phyloP scores from a whole-genome alignment of 2,888 invertebrate species.

The Rhopalosiphum nymphaeae region DNA sequence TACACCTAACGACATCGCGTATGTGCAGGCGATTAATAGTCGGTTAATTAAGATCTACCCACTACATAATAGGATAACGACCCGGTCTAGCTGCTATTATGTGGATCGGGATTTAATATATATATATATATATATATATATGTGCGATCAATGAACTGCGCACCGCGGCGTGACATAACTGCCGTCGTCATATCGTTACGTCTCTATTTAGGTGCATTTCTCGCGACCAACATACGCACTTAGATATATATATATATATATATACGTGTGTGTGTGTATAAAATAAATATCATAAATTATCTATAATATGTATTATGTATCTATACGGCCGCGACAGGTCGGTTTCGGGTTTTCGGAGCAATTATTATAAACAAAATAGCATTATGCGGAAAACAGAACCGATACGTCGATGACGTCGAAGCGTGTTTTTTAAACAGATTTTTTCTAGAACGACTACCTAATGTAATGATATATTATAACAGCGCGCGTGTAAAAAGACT shows the following conservation, averaged over 20 bases:
- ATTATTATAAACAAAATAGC: not conserved
- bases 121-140: too few relatives aligned
- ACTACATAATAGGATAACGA: not conserved
- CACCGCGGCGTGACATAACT: not conserved
- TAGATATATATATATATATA: not conserved
- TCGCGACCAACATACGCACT: not conserved
- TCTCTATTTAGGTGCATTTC: slow-evolving; percentile 4
- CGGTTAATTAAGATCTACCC: not conserved
- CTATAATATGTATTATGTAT: not conserved
- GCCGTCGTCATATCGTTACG: not conserved
- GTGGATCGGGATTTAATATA: not conserved
- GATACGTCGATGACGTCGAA: not conserved
- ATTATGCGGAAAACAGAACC: not conserved
- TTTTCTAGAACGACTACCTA: not conserved
- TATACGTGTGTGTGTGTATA: too few relatives aligned
- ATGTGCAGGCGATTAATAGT: not conserved
- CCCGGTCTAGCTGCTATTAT: not conserved
- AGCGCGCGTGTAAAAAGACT: not conserved
- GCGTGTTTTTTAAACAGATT: not conserved
- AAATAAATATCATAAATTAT: not conserved
- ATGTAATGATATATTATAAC: not conserved
- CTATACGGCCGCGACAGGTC: not conserved
- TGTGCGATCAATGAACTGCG: not conserved
- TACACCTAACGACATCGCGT: not conserved
- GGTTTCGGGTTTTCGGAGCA: not conserved